phyloP scores from a whole-genome alignment of 2,888 invertebrate genomes.

The Caenorhabditis virilis region DNA sequence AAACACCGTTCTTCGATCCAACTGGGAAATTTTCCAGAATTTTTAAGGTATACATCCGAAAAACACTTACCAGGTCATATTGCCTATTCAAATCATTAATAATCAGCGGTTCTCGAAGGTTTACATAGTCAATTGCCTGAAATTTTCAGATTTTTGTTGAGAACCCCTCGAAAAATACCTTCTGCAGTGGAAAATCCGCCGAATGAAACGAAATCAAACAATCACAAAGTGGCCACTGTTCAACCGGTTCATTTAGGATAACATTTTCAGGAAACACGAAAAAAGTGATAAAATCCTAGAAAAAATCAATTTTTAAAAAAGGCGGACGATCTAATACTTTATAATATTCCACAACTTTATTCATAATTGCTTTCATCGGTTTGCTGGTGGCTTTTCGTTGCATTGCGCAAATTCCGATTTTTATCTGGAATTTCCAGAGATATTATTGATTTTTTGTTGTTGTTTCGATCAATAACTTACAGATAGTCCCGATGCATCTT shows the following conservation, averaged over 20 bases:
- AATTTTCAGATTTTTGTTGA: neutral
- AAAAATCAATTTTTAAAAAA: too few relatives aligned
- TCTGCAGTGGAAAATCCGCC: slow-evolving; percentile 85
- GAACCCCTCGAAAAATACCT: too few relatives aligned
- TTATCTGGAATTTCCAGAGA: slow-evolving; percentile 74
- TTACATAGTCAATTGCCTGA: slow-evolving; percentile 82
- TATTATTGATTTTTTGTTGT: too few relatives aligned
- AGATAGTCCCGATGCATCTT: slow-evolving; percentile 22
- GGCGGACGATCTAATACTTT: too few relatives aligned
- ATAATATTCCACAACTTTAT: slow-evolving; percentile 86
- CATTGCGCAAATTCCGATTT: slow-evolving; percentile 99
- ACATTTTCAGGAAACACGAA: slow-evolving; percentile 93
- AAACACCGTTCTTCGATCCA: slow-evolving; percentile 84
- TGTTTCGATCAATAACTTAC: neutral
- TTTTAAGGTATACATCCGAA: neutral
- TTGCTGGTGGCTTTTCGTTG: slow-evolving; percentile 94
- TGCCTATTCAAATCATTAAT: slow-evolving; percentile 98
- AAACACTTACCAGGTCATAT: slow-evolving; percentile 82
- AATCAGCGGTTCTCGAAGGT: slow-evolving; percentile 89
- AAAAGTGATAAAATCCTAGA: too few relatives aligned
- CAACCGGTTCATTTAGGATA: slow-evolving; percentile 91
- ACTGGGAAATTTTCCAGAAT: slow-evolving; percentile 40
- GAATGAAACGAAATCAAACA: slow-evolving; percentile 82
- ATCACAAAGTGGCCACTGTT: slow-evolving; percentile 96
- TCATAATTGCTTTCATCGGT: slow-evolving; percentile 98